These are phyloP conservation scores for Athalia cordata DNA, from an alignment of 2,888 invertebrate species.

Conservation along the genomic window DNA sequence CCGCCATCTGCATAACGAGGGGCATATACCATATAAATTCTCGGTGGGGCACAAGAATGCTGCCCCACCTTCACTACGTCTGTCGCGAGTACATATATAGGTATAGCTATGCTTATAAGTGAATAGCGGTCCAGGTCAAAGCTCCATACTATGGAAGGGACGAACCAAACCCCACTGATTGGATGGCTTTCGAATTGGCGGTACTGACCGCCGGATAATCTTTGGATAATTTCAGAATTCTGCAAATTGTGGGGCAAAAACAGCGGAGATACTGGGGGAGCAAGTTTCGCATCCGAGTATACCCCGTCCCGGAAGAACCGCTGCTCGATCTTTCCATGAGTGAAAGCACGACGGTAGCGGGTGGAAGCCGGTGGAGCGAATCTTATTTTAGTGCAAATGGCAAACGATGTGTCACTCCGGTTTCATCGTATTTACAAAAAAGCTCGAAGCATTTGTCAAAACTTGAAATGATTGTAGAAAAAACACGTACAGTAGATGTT, in stretches of 20 bases:
- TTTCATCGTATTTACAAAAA: slow-evolving; percentile 57
- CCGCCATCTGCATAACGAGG: slow-evolving; percentile 26
- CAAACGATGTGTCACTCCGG: slow-evolving; percentile 60
- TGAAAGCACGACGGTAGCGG: slow-evolving; percentile 1
- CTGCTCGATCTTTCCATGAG: slow-evolving; percentile 44
- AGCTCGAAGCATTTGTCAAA: slow-evolving; percentile 50
- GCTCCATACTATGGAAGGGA: no score
- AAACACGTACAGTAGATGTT: slow-evolving; percentile 43
- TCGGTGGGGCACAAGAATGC: slow-evolving; percentile 29
- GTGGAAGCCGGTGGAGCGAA: slow-evolving; percentile 34
- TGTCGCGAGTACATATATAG: background rate
- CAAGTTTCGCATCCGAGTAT: background rate
- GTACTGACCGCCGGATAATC: no score
- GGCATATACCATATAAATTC: slow-evolving; percentile 8
- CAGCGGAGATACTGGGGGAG: background rate
- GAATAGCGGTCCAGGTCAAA: slow-evolving; percentile 5
- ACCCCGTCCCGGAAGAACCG: background rate
- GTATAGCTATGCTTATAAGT: background rate
- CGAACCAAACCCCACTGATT: no score
- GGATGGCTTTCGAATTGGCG: no score
- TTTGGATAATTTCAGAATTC: no score
- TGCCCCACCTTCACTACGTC: slow-evolving; percentile 28
- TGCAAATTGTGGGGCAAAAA: no score
- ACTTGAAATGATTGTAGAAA: slow-evolving; percentile 44
- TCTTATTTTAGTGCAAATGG: slow-evolving; percentile 58